Evolutionary conservation across 2,797 vertebrate genomes (phyloP), one percentile per base, ranked within the genome.

Genomic region (Pangasius macronema): DNA sequence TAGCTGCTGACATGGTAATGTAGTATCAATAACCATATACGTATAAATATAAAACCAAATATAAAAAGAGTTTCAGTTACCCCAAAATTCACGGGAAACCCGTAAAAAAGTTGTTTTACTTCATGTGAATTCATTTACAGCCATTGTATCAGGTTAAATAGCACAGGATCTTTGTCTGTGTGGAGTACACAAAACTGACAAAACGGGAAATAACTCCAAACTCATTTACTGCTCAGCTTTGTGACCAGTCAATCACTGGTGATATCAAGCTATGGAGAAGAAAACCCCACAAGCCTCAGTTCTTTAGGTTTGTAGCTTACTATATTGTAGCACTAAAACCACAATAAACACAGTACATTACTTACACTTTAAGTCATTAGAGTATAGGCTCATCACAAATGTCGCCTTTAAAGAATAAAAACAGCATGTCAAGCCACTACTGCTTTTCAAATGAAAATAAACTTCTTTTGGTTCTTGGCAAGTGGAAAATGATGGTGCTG

Each of bases 1-100:
- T 9, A 22, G 53, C 24, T 57, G 30, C 89, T 90, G 92, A 86
- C 90, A 92, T 87, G 89, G 49, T 53, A 67, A 73, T 33, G 39
- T 42, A 83, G 81, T 46, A 59, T 87, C 9, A 39, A 39, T 30
- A n/a, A 70, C 36, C 72, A 53, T 36, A 83, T 30, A 46, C 2
- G 1, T 75, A 14, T 75, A 76, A 76, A n/a, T 51, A 46, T 73
- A 24, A 73, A 73, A 73, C 22, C 70, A 73, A 13, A 30, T 30
- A 57, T 24, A 6, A 79, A 79, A 36, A 57, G 18, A 0, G 0
- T 39, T 80, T 39, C 20, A 39, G 10, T 59, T 59, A 39, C 33
- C n/a, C n/a, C n/a, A 11, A 55, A 79, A 57, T 53, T 16, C 49
- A 53, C 10, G 3, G n/a, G 42, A 46, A 39, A 70, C 14, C 5